Percentiles rank a stretch among this genome's conserved stretches.
Evolutionary conservation across 2,113 vertebrate genomes (phyloP).

Genomic region (Bucco capensis): DNA sequence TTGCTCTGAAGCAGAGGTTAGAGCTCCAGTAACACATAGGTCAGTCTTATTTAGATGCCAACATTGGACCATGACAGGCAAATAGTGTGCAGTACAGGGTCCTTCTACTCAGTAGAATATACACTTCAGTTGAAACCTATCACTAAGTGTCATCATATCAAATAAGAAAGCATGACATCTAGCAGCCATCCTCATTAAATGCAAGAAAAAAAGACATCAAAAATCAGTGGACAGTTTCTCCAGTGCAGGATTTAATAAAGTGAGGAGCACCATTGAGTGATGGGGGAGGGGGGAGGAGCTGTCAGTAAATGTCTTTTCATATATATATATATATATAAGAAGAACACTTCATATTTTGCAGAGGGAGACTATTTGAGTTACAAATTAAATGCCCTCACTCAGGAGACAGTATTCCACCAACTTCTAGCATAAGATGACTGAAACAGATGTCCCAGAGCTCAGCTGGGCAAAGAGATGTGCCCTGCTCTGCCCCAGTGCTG

Average conservation of each 20-base stretch:
- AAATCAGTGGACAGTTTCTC: neutral
- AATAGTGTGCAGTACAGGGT: neutral
- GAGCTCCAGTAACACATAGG: slow-evolving; percentile 9
- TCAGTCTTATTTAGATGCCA: slow-evolving; percentile 22
- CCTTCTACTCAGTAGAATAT: neutral
- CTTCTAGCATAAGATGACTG: neutral
- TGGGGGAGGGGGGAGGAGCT: fast-evolving
- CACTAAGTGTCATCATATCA: slow-evolving; percentile 6
- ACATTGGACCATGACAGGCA: neutral
- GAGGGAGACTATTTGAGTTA: neutral
- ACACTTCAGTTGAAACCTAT: neutral
- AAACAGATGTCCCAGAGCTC: neutral
- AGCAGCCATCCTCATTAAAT: slow-evolving; percentile 12
- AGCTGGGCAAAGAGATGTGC: neutral
- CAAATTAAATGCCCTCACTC: neutral
- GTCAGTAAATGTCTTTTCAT: neutral
- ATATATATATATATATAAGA: neutral
- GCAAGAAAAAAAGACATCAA: neutral
- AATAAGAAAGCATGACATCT: neutral
- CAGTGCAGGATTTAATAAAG: slow-evolving; percentile 21
- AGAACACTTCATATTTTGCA: neutral
- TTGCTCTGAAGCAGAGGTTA: slow-evolving; percentile 3
- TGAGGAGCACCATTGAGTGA: neutral
- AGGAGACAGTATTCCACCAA: neutral
- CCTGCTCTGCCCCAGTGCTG: neutral